Conservation (phyloP, 92 coral and sea anemone species). For the Siderastrea radians region DNA sequence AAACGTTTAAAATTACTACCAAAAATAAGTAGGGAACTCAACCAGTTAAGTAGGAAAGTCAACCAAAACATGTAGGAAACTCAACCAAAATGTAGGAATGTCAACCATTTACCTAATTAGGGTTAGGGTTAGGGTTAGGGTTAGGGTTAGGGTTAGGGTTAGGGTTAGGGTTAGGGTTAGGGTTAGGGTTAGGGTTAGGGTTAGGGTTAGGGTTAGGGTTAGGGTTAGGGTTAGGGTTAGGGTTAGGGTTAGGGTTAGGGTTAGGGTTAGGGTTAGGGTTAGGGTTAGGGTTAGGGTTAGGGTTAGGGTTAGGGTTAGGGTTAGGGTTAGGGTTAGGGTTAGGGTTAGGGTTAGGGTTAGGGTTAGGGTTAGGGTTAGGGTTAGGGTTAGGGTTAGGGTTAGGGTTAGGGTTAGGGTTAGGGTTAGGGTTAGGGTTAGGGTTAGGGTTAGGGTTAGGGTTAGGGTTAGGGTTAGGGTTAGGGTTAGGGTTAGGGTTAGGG, state of each 20-base stretch:
- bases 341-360: slow-evolving; percentile 63
- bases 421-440: slow-evolving; percentile 56
- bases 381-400: slow-evolving; percentile 43
- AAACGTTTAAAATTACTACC: too few relatives aligned
- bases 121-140: slow-evolving; percentile 68
- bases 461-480: slow-evolving; percentile 61
- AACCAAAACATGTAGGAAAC: too few relatives aligned
- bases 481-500: slow-evolving; percentile 47
- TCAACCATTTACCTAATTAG: neutral
- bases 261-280: slow-evolving; percentile 30
- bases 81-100: too few relatives aligned
- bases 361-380: slow-evolving; percentile 58
- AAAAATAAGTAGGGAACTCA: too few relatives aligned
- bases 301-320: slow-evolving; percentile 46
- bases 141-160: slow-evolving; percentile 46
- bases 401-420: slow-evolving; percentile 41
- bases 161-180: slow-evolving; percentile 51
- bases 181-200: slow-evolving; percentile 61
- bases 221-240: slow-evolving; percentile 56
- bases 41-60: too few relatives aligned
- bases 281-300: slow-evolving; percentile 63
- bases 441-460: slow-evolving; percentile 65
- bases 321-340: slow-evolving; percentile 55
- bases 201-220: slow-evolving; percentile 58
- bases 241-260: slow-evolving; percentile 46